phyloP scores from a whole-genome alignment of 2,113 vertebrate genomes.

The Lampris megalopsis region DNA sequence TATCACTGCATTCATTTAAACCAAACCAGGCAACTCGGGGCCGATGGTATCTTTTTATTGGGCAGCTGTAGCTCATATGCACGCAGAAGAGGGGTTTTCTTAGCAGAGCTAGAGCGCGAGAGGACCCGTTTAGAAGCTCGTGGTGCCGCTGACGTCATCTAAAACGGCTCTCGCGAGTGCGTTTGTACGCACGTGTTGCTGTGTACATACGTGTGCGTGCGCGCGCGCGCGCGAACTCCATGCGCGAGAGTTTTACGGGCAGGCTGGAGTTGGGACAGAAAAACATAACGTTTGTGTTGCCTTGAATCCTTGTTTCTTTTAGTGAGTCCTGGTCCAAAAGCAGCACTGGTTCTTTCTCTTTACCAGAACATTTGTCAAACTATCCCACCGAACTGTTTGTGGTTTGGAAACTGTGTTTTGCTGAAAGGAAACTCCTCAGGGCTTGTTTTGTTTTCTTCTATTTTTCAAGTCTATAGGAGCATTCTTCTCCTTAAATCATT shows the following conservation, averaged over 20 bases:
- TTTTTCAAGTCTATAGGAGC: slow-evolving; percentile 47
- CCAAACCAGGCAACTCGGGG: slow-evolving; percentile 33
- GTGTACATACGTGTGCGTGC: slow-evolving; percentile 31
- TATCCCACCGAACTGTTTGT: slow-evolving; percentile 70
- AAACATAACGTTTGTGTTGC: slow-evolving; percentile 41
- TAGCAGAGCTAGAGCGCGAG: slow-evolving; percentile 47
- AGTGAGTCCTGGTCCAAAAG: slow-evolving; percentile 56
- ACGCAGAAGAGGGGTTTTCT: slow-evolving; percentile 67
- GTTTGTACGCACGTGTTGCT: neutral
- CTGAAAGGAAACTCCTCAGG: slow-evolving; percentile 71
- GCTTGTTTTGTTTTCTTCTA: slow-evolving; percentile 61
- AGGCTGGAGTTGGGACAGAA: slow-evolving; percentile 46
- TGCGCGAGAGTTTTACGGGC: slow-evolving; percentile 54
- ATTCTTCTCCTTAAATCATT: slow-evolving; percentile 30
- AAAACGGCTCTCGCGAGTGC: neutral
- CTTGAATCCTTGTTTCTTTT: slow-evolving; percentile 44
- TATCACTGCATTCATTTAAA: slow-evolving; percentile 60
- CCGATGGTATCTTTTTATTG: slow-evolving; percentile 68
- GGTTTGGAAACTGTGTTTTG: slow-evolving; percentile 77
- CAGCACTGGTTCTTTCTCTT: slow-evolving; percentile 63
- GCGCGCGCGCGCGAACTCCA: slow-evolving; percentile 41
- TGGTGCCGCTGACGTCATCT: slow-evolving; percentile 71
- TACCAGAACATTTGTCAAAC: slow-evolving; percentile 77
- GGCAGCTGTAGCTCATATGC: slow-evolving; percentile 75
- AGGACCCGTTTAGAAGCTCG: slow-evolving; percentile 42